phyloP scores from a whole-genome alignment of 2,113 vertebrate genomes.

The Protobothrops flavoviridis region DNA sequence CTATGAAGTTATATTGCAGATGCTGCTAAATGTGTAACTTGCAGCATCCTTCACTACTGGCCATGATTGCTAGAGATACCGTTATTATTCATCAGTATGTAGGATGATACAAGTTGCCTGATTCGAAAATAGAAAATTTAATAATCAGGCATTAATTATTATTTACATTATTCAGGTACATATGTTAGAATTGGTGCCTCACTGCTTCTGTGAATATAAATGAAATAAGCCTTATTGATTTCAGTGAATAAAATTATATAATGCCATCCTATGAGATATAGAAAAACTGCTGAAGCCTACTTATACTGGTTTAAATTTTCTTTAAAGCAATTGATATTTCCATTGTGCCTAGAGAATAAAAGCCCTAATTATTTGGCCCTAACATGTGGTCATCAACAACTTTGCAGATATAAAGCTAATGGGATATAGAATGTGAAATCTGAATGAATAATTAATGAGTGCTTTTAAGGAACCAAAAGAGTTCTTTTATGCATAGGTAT shows the following conservation, averaged over 20 bases:
- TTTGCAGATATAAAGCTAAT: conserved; percentile 8
- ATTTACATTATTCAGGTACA: neutral
- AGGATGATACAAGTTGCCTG: neutral
- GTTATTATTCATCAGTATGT: neutral
- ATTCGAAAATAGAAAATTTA: neutral
- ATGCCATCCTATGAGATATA: neutral
- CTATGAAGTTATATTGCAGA: neutral
- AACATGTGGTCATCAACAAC: conserved; percentile 1
- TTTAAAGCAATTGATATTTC: neutral
- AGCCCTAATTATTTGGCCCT: neutral
- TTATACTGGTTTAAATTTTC: neutral
- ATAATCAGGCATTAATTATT: neutral
- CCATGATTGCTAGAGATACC: neutral
- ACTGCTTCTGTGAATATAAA: neutral
- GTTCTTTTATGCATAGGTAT: conserved; percentile 10
- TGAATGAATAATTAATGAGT: conserved; percentile 19
- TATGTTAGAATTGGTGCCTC: neutral
- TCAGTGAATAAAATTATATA: neutral
- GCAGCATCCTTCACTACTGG: neutral
- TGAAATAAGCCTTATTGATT: neutral
- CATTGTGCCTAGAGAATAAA: neutral
- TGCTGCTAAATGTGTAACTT: neutral
- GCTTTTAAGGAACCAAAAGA: neutral
- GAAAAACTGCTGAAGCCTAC: neutral
- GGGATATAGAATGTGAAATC: conserved; percentile 8